Conservation (phyloP, 2,888 invertebrate genomes). For the Hirtodrosophila duncani region DNA sequence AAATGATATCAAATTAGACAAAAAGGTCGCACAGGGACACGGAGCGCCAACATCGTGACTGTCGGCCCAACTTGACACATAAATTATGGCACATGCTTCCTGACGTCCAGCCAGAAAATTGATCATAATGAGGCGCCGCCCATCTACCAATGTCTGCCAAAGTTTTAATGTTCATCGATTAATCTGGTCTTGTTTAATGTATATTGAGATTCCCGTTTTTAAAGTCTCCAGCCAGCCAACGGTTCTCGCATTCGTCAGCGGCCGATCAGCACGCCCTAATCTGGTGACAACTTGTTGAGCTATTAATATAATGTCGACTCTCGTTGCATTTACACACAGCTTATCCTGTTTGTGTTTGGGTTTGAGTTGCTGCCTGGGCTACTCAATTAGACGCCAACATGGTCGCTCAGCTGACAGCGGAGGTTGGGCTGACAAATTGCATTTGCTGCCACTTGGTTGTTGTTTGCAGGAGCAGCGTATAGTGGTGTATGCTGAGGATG, state of each 20-base stretch:
- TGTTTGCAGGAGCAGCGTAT: no score
- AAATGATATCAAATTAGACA: slow-evolving; percentile 60
- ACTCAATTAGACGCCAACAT: slow-evolving; percentile 57
- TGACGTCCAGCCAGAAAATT: slow-evolving; percentile 45
- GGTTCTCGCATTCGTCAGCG: slow-evolving; percentile 5
- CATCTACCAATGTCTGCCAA: slow-evolving; percentile 14
- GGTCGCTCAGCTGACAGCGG: slow-evolving; percentile 24
- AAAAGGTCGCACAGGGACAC: slow-evolving; percentile 5
- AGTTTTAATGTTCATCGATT: slow-evolving; percentile 62
- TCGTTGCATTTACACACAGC: slow-evolving; percentile 2
- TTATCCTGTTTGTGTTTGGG: neutral
- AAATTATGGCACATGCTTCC: slow-evolving; percentile 65
- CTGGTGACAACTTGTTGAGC: slow-evolving; percentile 68
- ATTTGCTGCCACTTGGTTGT: slow-evolving; percentile 55
- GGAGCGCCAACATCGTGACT: neutral
- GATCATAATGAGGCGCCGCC: slow-evolving; percentile 41
- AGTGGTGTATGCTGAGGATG: slow-evolving; percentile 12
- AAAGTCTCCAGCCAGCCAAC: no score
- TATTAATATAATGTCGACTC: slow-evolving; percentile 48
- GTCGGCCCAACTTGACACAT: slow-evolving; percentile 58
- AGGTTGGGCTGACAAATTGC: slow-evolving; percentile 66
- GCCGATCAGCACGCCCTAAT: slow-evolving; percentile 43
- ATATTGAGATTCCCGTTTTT: slow-evolving; percentile 32
- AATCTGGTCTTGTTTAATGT: slow-evolving; percentile 35
- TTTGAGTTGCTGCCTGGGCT: slow-evolving; percentile 16